Base-by-base conservation (phyloP, 1,140 invertebrate genomes). In the Drosophila burlai region DNA sequence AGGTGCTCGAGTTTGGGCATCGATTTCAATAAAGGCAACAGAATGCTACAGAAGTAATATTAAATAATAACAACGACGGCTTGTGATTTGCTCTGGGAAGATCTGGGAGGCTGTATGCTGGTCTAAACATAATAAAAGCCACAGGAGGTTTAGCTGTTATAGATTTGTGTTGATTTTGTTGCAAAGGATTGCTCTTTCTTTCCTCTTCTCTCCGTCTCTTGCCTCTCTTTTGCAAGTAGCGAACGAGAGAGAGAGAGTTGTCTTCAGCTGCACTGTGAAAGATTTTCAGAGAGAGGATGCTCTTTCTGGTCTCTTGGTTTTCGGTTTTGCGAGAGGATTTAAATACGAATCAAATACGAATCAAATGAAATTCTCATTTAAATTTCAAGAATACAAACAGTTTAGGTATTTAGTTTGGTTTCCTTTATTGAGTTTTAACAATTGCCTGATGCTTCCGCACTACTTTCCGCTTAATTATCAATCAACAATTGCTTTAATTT, bases 381-480 rank as follows among this genome's bases (percentile, higher is more conserved):
- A 38, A 8, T 8, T 42, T 2, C 16, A 3, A 16, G 0, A 21
- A n/a, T 3, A 16, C n/a, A 59, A 4, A 10, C 38, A 10, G 6
- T 13, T 45, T 36, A 5, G 9, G 8, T 21, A 29, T 59, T 49
- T 40, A 24, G 29, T 83, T 84, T 74, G 26, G 54, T 79, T 71
- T 76, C 52, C 69, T 89, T 90, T 82, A 90, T 90, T 90, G 75
- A 90, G 75, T 90, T 89, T 84, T 90, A 80, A 90, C 81, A 90
- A 90, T 85, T 90, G 85, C 71, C 69, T 90, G 78, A 81, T 80
- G 67, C 68, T 46, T 57, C 77, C 73, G 63, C 77, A 67, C 54
- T 75, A 76, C 74, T 71, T 62, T 82, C 59, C 64, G 81, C 85
- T 79, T 90, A 84, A 80, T 90, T 75, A 81, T 84, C 74, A 84